Conservation (phyloP, 2,113 vertebrate genomes). For the Platycercus adscitus region DNA sequence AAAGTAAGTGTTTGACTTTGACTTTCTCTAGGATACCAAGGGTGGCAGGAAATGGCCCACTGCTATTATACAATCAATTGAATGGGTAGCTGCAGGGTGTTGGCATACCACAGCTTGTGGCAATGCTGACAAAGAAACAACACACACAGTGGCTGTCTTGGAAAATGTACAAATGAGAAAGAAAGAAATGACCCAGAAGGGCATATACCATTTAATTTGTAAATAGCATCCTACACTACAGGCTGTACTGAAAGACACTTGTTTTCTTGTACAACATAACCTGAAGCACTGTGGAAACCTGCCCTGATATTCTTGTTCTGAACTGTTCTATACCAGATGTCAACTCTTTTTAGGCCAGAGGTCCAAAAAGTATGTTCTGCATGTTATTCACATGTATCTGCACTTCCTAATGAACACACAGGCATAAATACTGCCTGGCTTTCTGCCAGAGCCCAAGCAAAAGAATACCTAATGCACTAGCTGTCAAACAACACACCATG, state of each 20-base stretch:
- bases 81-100: constrained; percentile 29
- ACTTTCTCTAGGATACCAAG: constrained; percentile 13
- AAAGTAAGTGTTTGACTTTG: constrained; percentile 5
- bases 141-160: neutral
- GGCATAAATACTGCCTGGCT: neutral
- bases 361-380: neutral
- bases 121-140: constrained; percentile 15
- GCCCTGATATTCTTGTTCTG: neutral
- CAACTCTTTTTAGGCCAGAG: neutral
- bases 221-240: neutral
- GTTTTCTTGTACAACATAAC: neutral
- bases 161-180: constrained; percentile 31
- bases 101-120: constrained; percentile 37
- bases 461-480: neutral
- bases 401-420: neutral
- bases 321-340: neutral
- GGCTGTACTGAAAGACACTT: neutral
- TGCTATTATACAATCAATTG: constrained; percentile 17
- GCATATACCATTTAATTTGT: constrained; percentile 27
- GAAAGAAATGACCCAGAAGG: constrained; percentile 36
- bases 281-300: neutral
- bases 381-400: neutral
- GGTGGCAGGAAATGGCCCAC: constrained; percentile 34
- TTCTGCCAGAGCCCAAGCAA: neutral
- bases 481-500: neutral